Conservation (phyloP, 2,888 invertebrate genomes). For the Hyles lineata region DNA sequence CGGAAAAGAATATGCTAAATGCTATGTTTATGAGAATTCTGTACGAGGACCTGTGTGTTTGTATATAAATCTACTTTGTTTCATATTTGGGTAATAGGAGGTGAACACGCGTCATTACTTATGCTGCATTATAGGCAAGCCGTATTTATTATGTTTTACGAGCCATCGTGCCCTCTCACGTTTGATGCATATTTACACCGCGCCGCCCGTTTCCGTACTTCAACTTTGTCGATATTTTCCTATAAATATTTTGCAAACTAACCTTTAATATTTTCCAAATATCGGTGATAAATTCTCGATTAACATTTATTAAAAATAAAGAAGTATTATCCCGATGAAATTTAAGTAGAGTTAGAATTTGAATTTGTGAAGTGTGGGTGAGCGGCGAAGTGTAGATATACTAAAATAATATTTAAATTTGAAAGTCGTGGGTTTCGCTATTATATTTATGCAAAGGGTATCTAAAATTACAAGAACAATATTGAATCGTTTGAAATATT, state of each 20-base stretch:
- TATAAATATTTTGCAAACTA: background rate
- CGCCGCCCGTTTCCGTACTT: background rate
- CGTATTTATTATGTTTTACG: conserved; percentile 27
- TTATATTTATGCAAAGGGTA: background rate
- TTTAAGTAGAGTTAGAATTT: conserved; percentile 2
- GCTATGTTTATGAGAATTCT: background rate
- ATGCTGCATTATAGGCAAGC: conserved; percentile 26
- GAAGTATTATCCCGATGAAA: background rate
- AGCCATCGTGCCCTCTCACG: conserved; percentile 10
- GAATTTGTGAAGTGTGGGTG: background rate
- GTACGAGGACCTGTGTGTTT: background rate
- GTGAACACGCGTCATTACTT: conserved; percentile 26
- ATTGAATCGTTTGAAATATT: background rate
- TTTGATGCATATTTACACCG: conserved; percentile 24
- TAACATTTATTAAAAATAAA: too few species aligned
- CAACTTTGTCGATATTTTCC: background rate
- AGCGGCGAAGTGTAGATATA: background rate
- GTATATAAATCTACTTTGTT: conserved; percentile 10
- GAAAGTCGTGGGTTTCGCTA: background rate
- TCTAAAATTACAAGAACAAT: background rate
- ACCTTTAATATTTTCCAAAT: background rate
- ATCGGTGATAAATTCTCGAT: too few species aligned
- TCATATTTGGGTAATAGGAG: conserved; percentile 3
- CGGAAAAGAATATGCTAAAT: background rate
- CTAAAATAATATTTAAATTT: conserved; percentile 19